A percentile compares a stretch with the other conserved stretches of the same genome.
Evolutionary conservation across 2,797 vertebrate species (phyloP).

Genomic region (Phaenicophaeus curvirostris): DNA sequence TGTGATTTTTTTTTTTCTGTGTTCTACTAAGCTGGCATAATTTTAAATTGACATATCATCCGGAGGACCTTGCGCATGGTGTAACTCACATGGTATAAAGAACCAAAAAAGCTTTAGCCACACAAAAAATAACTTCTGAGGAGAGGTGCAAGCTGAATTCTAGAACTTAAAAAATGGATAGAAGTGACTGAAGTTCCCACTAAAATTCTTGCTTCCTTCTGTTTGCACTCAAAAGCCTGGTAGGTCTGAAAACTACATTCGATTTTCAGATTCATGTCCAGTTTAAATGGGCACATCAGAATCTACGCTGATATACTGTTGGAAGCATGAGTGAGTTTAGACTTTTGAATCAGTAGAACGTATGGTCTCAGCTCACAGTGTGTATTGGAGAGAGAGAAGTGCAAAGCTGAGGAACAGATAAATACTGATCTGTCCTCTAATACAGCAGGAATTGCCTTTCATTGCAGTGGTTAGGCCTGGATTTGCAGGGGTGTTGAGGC

Average conservation of each 20-base stretch:
- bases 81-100: not conserved
- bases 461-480: not conserved
- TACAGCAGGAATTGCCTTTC: not conserved
- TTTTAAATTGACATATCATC: not conserved
- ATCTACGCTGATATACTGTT: not conserved
- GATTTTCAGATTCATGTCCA: not conserved
- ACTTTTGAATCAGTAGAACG: not conserved
- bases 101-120: not conserved
- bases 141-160: not conserved
- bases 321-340: not conserved
- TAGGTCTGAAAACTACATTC: not conserved
- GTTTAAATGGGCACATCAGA: not conserved
- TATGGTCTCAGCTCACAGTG: not conserved
- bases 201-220: not conserved
- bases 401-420: not conserved
- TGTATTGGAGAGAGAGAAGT: not conserved
- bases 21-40: not conserved
- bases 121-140: not conserved
- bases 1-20: not conserved
- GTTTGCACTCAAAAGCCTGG: not conserved
- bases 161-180: not conserved
- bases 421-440: not conserved
- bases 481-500: not conserved
- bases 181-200: not conserved
- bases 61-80: not conserved